phyloP scores from a whole-genome alignment of 1,140 invertebrate species.

The Patella vulgata region DNA sequence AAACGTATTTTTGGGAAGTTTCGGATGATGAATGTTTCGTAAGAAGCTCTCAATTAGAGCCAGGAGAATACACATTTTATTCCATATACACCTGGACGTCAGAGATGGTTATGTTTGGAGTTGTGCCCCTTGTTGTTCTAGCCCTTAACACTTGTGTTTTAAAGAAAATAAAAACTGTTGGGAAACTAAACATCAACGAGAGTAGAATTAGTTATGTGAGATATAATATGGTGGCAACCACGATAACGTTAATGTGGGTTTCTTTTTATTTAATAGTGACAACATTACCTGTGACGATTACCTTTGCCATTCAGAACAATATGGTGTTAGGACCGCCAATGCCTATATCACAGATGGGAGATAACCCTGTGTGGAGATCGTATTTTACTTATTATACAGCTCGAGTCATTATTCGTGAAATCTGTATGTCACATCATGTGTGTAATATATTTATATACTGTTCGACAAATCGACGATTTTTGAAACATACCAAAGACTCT shows the following conservation, averaged over 20 bases:
- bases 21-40: slow-evolving; percentile 13
- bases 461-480: slow-evolving; percentile 30
- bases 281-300: slow-evolving; percentile 50
- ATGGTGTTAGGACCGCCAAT: slow-evolving; percentile 7
- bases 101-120: slow-evolving; percentile 49
- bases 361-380: slow-evolving; percentile 23
- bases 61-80: slow-evolving; percentile 25
- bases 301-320: slow-evolving; percentile 41
- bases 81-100: slow-evolving; percentile 51
- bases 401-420: slow-evolving; percentile 47
- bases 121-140: slow-evolving; percentile 48
- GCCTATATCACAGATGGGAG: slow-evolving; percentile 18
- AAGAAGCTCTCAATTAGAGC: not conserved
- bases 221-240: slow-evolving; percentile 36
- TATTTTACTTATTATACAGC: slow-evolving; percentile 39
- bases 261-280: slow-evolving; percentile 60
- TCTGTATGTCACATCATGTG: slow-evolving; percentile 55
- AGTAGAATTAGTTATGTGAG: not conserved
- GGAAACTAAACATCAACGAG: slow-evolving; percentile 17
- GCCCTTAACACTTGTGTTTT: slow-evolving; percentile 52
- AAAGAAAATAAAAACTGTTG: slow-evolving; percentile 25
- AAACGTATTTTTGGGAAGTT: slow-evolving; percentile 42
- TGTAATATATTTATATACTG: slow-evolving; percentile 56
- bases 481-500: slow-evolving; percentile 29
- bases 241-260: slow-evolving; percentile 53